Percentiles rank a stretch among this genome's conserved stretches.
Conservation (phyloP, 2,888 invertebrate species). For the Machimus atricapillus region DNA sequence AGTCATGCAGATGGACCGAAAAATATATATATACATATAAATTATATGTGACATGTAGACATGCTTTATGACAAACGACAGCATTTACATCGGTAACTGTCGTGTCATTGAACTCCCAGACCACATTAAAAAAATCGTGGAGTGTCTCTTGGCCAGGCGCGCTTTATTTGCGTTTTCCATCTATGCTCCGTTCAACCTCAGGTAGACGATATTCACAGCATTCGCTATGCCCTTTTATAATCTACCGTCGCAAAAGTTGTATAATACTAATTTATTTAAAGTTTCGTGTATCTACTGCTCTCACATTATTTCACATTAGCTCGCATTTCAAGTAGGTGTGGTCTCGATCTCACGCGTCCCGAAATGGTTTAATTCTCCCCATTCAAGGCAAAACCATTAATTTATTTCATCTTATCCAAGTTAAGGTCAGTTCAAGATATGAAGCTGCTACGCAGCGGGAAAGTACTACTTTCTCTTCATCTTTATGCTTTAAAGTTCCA, state of each 20-base stretch:
- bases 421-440: neutral
- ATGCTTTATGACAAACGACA: slow-evolving; percentile 18
- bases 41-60: slow-evolving; percentile 7
- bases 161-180: neutral
- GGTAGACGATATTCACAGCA: neutral
- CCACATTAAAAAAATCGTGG: neutral
- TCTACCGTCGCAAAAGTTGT: neutral
- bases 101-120: neutral
- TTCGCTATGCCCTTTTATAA: slow-evolving; percentile 5
- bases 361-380: neutral
- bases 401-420: neutral
- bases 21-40: neutral
- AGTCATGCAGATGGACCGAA: neutral
- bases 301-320: neutral
- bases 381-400: neutral
- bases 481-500: neutral
- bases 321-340: neutral
- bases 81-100: slow-evolving; percentile 20
- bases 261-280: neutral
- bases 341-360: neutral
- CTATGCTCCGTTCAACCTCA: neutral
- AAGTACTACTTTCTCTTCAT: neutral
- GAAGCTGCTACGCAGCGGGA: neutral
- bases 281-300: neutral
- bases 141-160: neutral